Base-by-base conservation (phyloP, 2,888 invertebrate species). In the Lamproptera curius region DNA sequence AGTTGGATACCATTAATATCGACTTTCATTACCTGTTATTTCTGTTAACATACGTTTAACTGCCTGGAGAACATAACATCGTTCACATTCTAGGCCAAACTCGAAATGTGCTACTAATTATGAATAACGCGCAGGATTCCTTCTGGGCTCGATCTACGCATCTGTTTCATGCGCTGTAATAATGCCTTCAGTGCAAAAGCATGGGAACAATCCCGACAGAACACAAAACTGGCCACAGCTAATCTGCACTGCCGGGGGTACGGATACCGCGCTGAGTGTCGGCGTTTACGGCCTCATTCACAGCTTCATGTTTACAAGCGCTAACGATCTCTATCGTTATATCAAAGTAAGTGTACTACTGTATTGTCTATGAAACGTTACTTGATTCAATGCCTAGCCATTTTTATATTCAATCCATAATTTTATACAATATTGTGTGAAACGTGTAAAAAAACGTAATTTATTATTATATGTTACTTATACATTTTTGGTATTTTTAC, bases 251-350 rank as follows among this genome's bases (percentile, higher is more conserved):
- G 73, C 85, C 0, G 80, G 83, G 0, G 85, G 85, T 6, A 61
- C 68, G 1, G 87, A 86, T 57, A 83, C 84, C 0, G 75, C 79
- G 0, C 75, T 86, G 31, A 85, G 85, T 54, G 85, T 86, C 11
- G 85, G 82, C 11, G 67, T 80, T n/a, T 85, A 72, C 50, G 86
- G 86, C 4, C 61, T 82, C 20, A 61, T 84, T 13, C 70, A 64
- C 55, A 78, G 71, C 55, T 80, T 69, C 40, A 72, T 82, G 51
- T 79, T 81, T 56, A 60, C 67, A 44, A 68, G 77, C 10, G 66
- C 67, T 1, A 58, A 66, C 42, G 73, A 78, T 9, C 54, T 58
- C 0, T 82, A 81, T 52, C 67, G 70, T n/a, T 81, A 76, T 51
- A 52, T 65, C 20, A 81, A 77, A 67, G 86, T 79, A 61, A 71